A percentile compares a stretch with the other conserved stretches of the same genome.
Conservation (phyloP, 2,888 invertebrate genomes). For the Ischnura elegans region DNA sequence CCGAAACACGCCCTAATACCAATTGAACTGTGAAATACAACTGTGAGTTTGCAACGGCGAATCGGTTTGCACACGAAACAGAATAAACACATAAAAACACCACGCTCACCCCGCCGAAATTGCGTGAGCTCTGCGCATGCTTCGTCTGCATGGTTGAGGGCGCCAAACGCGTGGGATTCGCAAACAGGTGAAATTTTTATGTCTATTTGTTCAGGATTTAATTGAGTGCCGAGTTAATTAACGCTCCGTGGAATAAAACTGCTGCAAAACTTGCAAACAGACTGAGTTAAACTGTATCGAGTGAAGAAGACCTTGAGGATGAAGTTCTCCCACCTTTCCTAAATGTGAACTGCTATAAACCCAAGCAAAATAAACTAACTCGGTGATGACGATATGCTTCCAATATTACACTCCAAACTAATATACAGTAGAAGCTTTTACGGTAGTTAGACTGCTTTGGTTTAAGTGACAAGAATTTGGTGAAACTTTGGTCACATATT, state of each 20-base stretch:
- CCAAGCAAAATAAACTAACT: no score
- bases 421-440: no score
- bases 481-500: no score
- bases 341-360: background rate
- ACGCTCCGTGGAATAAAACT: background rate
- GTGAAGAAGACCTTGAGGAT: background rate
- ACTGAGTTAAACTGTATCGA: background rate
- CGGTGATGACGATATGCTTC: no score
- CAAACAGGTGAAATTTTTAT: background rate
- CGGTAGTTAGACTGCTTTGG: no score
- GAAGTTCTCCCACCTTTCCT: background rate
- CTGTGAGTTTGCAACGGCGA: background rate
- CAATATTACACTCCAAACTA: no score
- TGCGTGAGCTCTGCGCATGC: background rate
- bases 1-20: background rate
- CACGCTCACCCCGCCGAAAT: background rate
- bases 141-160: background rate
- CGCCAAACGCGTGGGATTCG: background rate
- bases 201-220: background rate
- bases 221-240: constrained; percentile 12
- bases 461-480: no score
- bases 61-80: background rate
- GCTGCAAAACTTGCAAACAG: background rate
- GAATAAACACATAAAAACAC: constrained; percentile 8
- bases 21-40: background rate